These are phyloP conservation scores for Lepidothrix coronata DNA, from an alignment of 2,113 vertebrate species.

Conservation along the genomic window DNA sequence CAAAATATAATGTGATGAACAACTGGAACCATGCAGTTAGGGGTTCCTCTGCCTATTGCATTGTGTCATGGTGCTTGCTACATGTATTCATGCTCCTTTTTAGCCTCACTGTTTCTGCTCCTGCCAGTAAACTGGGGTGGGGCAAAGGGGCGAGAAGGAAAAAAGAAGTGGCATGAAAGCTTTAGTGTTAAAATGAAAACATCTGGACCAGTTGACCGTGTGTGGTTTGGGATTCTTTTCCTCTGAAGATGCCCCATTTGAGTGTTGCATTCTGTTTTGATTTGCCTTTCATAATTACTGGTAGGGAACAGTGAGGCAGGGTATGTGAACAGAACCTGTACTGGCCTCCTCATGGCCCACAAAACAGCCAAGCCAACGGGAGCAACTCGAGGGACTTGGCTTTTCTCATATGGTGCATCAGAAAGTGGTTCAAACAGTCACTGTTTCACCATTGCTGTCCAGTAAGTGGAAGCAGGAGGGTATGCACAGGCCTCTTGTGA, in stretches of 20 bases:
- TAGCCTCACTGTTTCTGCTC: neutral
- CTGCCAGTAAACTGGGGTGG: neutral
- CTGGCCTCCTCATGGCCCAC: neutral
- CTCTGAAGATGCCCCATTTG: neutral
- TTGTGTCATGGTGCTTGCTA: neutral
- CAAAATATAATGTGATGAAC: neutral
- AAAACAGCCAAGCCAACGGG: neutral
- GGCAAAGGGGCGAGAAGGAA: neutral
- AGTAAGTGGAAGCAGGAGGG: neutral
- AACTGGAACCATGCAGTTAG: neutral
- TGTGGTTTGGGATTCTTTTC: neutral
- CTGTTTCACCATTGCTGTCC: neutral
- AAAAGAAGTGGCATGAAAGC: neutral
- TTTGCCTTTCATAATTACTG: neutral
- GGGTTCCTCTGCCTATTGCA: neutral
- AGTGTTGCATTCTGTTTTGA: neutral
- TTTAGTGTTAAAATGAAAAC: neutral
- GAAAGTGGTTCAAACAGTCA: neutral
- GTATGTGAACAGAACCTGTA: neutral
- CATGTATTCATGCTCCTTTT: neutral
- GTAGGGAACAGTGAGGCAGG: neutral
- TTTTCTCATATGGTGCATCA: neutral
- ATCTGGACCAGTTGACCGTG: neutral
- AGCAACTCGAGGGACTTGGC: neutral
- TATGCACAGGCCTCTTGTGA: neutral